Percentiles rank a stretch among this genome's conserved stretches.
These are phyloP conservation scores for Lamellibrachia columna DNA, from an alignment of 2,888 invertebrate species.

Conservation along the genomic window DNA sequence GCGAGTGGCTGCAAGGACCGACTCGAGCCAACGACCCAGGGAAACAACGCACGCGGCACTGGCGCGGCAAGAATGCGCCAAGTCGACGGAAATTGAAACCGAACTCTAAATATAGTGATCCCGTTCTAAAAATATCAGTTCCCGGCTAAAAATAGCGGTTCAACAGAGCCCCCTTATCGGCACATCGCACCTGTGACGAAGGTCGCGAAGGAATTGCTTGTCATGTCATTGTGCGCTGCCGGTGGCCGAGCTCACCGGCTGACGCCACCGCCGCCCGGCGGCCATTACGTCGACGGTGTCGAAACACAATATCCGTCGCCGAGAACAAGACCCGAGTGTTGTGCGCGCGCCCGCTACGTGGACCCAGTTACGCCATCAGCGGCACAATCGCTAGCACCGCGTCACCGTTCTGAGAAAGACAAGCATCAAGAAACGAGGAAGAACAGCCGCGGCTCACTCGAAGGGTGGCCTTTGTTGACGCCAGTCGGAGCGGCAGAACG, in stretches of 20 bases:
- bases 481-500: background rate
- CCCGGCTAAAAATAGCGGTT: background rate
- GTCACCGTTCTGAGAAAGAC: conserved; percentile 16
- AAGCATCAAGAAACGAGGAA: background rate
- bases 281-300: background rate
- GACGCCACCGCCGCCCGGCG: background rate
- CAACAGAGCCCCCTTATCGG: background rate
- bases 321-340: background rate
- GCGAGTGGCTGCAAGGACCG: background rate
- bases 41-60: background rate
- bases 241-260: background rate
- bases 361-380: background rate
- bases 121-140: background rate
- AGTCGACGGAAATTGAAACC: background rate
- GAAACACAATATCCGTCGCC: background rate
- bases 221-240: background rate
- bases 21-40: background rate
- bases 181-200: background rate
- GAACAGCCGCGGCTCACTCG: background rate
- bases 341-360: background rate
- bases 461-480: background rate
- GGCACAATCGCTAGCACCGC: background rate
- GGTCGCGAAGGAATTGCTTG: background rate
- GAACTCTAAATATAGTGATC: conserved; percentile 16
- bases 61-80: background rate